Conservation (phyloP, 2,797 vertebrate genomes). For the Vipera latastei region DNA sequence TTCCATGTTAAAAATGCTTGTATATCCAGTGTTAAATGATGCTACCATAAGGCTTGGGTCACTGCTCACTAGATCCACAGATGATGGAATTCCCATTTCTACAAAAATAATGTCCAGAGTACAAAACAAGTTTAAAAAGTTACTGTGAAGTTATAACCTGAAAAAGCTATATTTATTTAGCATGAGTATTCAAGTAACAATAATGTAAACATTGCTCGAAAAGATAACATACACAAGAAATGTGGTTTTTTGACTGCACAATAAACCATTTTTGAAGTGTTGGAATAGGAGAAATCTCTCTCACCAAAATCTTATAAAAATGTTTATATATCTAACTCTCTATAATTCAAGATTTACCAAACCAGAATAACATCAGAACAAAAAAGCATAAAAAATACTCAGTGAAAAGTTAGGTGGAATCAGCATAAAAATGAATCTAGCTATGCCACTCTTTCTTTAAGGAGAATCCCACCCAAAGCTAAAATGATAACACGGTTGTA, state of each 20-base stretch:
- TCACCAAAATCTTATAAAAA: background rate
- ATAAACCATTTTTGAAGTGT: background rate
- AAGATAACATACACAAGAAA: background rate
- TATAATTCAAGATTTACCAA: background rate
- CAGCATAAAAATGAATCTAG: background rate
- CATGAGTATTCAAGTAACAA: background rate
- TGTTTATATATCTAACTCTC: background rate
- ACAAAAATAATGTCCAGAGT: conserved; percentile 34
- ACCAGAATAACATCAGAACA: background rate
- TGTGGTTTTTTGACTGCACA: background rate
- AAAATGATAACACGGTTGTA: background rate
- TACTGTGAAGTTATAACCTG: background rate
- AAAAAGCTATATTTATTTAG: background rate
- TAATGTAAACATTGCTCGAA: background rate
- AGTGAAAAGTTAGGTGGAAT: background rate
- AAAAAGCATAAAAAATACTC: background rate
- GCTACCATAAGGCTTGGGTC: conserved; percentile 94
- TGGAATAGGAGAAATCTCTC: background rate
- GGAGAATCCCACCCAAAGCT: background rate
- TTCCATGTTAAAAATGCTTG: conserved; percentile 97
- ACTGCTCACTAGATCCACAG: conserved; percentile 94
- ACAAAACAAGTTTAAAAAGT: background rate
- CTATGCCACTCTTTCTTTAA: background rate
- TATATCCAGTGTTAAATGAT: conserved; percentile 89
- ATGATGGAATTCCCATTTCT: conserved; percentile 93